These are phyloP conservation scores for Orthosia incerta DNA, from an alignment of 2,888 invertebrate species.

Conservation along the genomic window DNA sequence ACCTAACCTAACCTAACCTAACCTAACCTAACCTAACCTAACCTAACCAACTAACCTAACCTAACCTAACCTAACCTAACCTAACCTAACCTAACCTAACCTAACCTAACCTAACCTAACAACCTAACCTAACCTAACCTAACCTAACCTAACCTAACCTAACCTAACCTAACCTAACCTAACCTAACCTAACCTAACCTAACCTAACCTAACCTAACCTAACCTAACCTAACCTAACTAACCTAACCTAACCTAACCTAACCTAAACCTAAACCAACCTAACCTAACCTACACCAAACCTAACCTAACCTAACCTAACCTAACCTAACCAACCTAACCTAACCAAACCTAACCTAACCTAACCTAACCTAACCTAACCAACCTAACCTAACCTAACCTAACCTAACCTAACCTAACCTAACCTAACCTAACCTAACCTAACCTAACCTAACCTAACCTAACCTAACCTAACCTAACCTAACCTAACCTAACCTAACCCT, in stretches of 20 bases:
- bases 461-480: conserved; percentile 55
- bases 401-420: too few relatives aligned
- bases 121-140: conserved; percentile 5
- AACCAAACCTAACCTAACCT: too few relatives aligned
- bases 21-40: conserved; percentile 26
- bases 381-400: conserved; percentile 34
- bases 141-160: conserved; percentile 10
- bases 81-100: conserved; percentile 11
- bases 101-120: conserved; percentile 16
- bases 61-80: conserved; percentile 28
- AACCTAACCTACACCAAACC: conserved; percentile 52
- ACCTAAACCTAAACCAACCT: conserved; percentile 35
- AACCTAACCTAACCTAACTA: conserved; percentile 52
- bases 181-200: conserved; percentile 48
- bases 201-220: conserved; percentile 5
- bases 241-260: conserved; percentile 2
- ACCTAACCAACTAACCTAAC: conserved; percentile 35
- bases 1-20: conserved; percentile 55
- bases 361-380: too few relatives aligned
- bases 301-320: too few relatives aligned
- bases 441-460: conserved; percentile 28
- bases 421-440: too few relatives aligned
- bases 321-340: too few relatives aligned
- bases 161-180: conserved; percentile 43
- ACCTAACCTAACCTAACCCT: conserved; percentile 57